Percentiles rank a stretch among this genome's conserved stretches.
Evolutionary conservation across 2,797 vertebrate species (phyloP).

Genomic region (Rhabdomys pumilio): DNA sequence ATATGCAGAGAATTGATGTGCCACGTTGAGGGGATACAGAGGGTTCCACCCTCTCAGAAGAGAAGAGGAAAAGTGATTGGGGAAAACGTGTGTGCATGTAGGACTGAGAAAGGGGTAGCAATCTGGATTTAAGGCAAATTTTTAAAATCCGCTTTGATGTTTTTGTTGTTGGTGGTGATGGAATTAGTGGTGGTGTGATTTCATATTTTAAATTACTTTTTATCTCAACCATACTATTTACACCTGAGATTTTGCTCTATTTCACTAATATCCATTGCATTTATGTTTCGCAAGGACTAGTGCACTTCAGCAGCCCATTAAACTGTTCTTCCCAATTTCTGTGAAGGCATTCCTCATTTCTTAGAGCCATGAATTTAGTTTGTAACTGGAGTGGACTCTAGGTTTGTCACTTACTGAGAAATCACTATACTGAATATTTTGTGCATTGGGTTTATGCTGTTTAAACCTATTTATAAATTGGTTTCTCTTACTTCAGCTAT

Average conservation of each 20-base stretch:
- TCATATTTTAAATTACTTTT: neutral
- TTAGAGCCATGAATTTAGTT: neutral
- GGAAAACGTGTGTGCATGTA: neutral
- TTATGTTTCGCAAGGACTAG: neutral
- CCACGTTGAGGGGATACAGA: neutral
- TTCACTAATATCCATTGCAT: neutral
- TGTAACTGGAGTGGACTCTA: no score
- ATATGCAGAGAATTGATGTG: neutral
- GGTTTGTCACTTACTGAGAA: neutral
- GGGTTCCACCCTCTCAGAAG: neutral
- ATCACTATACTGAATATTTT: neutral
- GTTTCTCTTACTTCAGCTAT: neutral
- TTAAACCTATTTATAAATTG: neutral
- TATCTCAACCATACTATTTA: neutral
- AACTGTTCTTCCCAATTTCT: neutral
- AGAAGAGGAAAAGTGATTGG: neutral
- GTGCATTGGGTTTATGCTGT: neutral
- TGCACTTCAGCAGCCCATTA: no score
- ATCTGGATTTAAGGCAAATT: no score
- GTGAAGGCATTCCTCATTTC: neutral
- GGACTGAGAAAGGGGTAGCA: neutral
- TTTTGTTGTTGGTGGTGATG: no score
- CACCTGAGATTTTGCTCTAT: neutral
- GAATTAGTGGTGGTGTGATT: neutral
- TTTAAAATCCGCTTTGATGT: no score